phyloP scores from a whole-genome alignment of 1,140 invertebrate genomes.

The Magallana gigas region DNA sequence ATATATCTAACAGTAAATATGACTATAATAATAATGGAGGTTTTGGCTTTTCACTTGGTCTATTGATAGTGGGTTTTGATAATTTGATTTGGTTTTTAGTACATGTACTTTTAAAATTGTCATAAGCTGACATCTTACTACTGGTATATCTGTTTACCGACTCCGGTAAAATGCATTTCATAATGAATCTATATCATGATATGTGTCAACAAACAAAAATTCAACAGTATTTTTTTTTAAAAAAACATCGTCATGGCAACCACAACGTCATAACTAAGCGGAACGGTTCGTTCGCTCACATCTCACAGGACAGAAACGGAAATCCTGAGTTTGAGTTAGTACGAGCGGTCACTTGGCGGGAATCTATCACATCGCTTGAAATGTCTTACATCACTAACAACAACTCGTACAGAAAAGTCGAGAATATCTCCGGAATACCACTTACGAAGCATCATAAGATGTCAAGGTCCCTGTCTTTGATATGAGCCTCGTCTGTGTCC shows the following conservation, averaged over 20 bases:
- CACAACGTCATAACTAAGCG: not conserved
- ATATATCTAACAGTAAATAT: too few relatives aligned
- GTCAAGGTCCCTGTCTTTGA: conserved; percentile 74
- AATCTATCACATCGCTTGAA: not conserved
- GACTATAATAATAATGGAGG: too few relatives aligned
- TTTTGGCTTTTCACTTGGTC: too few relatives aligned
- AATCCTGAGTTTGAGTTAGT: conserved; percentile 3
- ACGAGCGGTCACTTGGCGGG: conserved; percentile 6
- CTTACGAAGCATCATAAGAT: conserved; percentile 64
- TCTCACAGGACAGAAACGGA: not conserved
- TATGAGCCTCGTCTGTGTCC: conserved; percentile 67
- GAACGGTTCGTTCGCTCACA: not conserved
- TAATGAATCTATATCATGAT: not conserved
- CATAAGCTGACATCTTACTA: too few relatives aligned
- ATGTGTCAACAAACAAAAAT: not conserved
- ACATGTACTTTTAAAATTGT: too few relatives aligned
- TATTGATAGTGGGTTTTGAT: too few relatives aligned
- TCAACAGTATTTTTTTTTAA: not conserved
- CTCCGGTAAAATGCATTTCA: too few relatives aligned
- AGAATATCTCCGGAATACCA: not conserved
- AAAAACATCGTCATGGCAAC: not conserved
- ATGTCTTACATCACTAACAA: not conserved
- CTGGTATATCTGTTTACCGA: too few relatives aligned
- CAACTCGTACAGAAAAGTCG: not conserved
- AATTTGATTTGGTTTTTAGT: too few relatives aligned